A percentile compares a stretch with the other conserved stretches of the same genome.
Evolutionary conservation across 2,797 vertebrate species (phyloP).

Genomic region (Xyrichtys novacula): DNA sequence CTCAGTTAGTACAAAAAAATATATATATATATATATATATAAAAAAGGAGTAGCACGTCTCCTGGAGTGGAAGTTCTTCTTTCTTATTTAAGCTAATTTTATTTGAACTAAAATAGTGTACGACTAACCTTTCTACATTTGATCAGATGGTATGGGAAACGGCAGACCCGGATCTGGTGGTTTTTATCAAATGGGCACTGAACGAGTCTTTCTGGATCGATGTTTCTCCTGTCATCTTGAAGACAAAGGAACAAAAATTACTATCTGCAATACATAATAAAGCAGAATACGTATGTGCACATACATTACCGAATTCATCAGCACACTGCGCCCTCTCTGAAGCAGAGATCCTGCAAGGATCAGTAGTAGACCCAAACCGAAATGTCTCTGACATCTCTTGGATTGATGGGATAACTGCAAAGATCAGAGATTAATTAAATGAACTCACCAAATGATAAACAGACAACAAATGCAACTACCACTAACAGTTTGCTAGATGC

Average conservation of each 20-base stretch:
- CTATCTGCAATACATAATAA: neutral
- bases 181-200: constrained; percentile 91
- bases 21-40: no score
- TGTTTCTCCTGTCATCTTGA: constrained; percentile 42
- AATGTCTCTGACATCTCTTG: constrained; percentile 43
- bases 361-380: constrained; percentile 2
- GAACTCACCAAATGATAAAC: no score
- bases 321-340: neutral
- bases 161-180: constrained; percentile 88
- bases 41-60: no score
- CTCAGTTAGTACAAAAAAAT: neutral
- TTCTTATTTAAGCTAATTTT: neutral
- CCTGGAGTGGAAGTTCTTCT: no score
- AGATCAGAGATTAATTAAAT: no score
- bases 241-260: neutral
- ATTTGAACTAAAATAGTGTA: rapidly evolving
- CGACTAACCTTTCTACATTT: constrained; percentile 90
- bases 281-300: neutral
- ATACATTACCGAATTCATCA: constrained; percentile 41
- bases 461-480: neutral
- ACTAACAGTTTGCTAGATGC: neutral
- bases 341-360: neutral
- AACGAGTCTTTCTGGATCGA: constrained; percentile 86
- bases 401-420: neutral
- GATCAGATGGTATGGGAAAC: constrained; percentile 91